These are phyloP conservation scores for Nothocercus nigrocapillus DNA, from an alignment of 2,113 vertebrate genomes.

Conservation along the genomic window DNA sequence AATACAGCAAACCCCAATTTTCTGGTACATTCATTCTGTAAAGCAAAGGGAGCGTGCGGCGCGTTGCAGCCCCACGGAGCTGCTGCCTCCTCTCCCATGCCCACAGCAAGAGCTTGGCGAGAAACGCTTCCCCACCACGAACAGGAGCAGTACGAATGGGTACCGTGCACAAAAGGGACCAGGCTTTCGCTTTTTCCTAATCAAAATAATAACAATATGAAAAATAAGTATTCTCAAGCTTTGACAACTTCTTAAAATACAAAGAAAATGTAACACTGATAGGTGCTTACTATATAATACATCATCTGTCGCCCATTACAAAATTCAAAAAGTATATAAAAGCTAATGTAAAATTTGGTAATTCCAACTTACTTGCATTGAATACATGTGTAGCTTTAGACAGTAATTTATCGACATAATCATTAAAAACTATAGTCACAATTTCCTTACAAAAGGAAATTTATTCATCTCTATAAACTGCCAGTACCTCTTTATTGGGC, in stretches of 20 bases:
- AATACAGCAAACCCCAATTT: background rate
- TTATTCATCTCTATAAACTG: background rate
- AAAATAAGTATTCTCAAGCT: background rate
- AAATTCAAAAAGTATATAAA: background rate
- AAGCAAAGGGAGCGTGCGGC: background rate
- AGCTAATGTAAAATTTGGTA: background rate
- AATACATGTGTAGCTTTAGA: background rate
- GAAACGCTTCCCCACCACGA: background rate
- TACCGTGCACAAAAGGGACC: background rate
- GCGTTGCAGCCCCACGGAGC: background rate
- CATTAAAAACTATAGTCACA: background rate
- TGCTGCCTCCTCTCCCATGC: background rate
- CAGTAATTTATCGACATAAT: background rate
- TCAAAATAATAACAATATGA: background rate
- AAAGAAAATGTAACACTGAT: background rate
- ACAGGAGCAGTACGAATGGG: background rate
- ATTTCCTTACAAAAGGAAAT: background rate
- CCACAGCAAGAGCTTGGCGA: background rate
- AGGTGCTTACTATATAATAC: background rate
- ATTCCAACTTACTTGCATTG: background rate
- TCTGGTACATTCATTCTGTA: background rate
- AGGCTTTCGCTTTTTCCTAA: background rate
- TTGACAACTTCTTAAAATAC: background rate
- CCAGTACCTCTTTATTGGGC: background rate
- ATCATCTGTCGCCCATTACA: background rate